These are phyloP conservation scores for Micrasema minimum DNA, from an alignment of 1,140 invertebrate genomes.

Conservation along the genomic window DNA sequence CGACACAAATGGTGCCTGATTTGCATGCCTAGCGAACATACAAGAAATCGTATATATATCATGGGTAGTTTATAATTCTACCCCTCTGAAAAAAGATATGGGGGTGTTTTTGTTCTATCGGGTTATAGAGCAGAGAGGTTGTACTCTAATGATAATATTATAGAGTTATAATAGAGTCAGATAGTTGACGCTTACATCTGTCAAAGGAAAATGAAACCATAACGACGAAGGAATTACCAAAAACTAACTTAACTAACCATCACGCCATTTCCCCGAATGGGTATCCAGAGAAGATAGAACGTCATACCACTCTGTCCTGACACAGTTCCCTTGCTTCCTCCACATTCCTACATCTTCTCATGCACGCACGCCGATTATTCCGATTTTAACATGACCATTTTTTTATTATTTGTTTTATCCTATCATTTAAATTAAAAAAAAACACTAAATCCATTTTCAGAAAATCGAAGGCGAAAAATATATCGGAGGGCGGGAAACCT, in stretches of 20 bases:
- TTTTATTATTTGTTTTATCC: background rate
- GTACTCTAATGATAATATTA: background rate
- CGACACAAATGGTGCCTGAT: background rate
- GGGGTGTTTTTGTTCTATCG: background rate
- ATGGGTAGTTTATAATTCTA: background rate
- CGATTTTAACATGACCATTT: too few relatives aligned
- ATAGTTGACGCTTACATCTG: background rate
- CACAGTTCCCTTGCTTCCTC: too few relatives aligned
- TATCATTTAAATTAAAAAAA: background rate
- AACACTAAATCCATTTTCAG: background rate
- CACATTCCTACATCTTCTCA: too few relatives aligned
- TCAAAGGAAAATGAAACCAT: too few relatives aligned
- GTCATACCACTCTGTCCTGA: too few relatives aligned
- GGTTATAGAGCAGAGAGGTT: background rate
- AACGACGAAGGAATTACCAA: background rate
- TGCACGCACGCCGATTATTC: too few relatives aligned
- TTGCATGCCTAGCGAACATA: background rate
- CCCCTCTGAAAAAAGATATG: background rate
- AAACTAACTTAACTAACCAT: too few relatives aligned
- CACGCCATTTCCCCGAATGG: too few relatives aligned
- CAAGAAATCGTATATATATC: background rate
- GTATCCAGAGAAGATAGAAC: too few relatives aligned
- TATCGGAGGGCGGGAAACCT: background rate
- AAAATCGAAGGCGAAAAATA: conserved; percentile 6
- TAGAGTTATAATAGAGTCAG: background rate